Conservation (phyloP, 1,140 invertebrate species). For the Tribolium castaneum region DNA sequence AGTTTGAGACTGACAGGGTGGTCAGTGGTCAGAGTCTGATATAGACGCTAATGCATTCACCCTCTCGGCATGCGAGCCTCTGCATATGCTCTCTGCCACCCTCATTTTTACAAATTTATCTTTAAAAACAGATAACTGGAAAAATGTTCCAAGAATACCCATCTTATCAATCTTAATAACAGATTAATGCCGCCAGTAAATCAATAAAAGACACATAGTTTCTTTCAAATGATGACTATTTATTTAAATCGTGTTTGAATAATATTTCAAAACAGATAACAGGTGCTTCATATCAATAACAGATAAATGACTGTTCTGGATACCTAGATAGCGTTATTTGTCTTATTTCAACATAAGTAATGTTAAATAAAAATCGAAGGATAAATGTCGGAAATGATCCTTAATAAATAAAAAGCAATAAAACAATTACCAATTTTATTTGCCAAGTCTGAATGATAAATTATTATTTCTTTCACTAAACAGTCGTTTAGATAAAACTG, state of each 20-base stretch:
- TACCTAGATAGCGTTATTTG: conserved; percentile 57
- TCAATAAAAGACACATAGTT: conserved; percentile 16
- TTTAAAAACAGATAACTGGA: not conserved
- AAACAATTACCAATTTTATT: conserved; percentile 6
- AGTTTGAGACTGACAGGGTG: conserved; percentile 56
- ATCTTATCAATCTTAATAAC: not conserved
- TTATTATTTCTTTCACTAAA: no score
- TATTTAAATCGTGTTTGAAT: conserved; percentile 58
- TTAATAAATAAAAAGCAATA: not conserved
- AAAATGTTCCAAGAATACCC: no score
- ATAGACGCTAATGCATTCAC: conserved; percentile 62
- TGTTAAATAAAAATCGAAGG: conserved; percentile 36
- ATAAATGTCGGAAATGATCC: conserved; percentile 19
- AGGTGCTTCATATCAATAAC: conserved; percentile 57
- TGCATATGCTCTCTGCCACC: conserved; percentile 43
- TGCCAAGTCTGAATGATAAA: not conserved
- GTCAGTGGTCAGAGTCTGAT: conserved; percentile 60
- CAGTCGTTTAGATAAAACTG: no score
- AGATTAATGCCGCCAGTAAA: not conserved
- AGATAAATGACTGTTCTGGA: conserved; percentile 57
- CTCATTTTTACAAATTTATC: not conserved
- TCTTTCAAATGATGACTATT: not conserved
- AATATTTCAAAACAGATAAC: conserved; percentile 57
- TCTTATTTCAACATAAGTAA: conserved; percentile 52
- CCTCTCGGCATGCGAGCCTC: conserved; percentile 51